A percentile compares a stretch with the other conserved stretches of the same genome.
Conservation (phyloP, 23 tunicate species). For the Trididemnum miniatum region DNA sequence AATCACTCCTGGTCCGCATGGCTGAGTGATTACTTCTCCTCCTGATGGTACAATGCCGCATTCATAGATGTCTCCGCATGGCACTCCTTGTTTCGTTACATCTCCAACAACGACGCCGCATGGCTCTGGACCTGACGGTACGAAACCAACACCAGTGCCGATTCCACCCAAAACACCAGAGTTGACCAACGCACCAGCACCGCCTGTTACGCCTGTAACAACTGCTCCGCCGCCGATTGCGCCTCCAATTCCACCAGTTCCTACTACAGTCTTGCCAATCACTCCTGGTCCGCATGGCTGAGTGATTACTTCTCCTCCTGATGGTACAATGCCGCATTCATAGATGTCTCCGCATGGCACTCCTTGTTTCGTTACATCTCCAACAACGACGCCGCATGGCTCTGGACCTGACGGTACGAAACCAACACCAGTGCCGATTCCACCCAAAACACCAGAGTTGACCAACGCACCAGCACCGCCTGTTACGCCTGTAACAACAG, state of each 20-base stretch:
- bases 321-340: not conserved
- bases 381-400: constrained; percentile 2
- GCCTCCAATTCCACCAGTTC: not conserved
- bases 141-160: not conserved
- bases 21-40: not conserved
- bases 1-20: not conserved
- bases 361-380: not conserved
- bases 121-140: not conserved
- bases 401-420: not conserved
- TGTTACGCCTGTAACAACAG: not conserved
- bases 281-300: constrained; percentile 2
- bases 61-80: not conserved
- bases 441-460: not conserved
- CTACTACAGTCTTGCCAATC: not conserved
- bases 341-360: constrained; percentile 1
- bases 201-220: not conserved
- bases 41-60: constrained; percentile 1
- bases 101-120: not conserved
- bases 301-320: not conserved
- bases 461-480: not conserved
- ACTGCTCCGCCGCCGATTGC: not conserved
- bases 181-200: not conserved
- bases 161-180: not conserved
- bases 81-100: not conserved
- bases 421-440: not conserved